phyloP scores from a whole-genome alignment of 2,888 invertebrate species.

The Meghimatium bilineatum region DNA sequence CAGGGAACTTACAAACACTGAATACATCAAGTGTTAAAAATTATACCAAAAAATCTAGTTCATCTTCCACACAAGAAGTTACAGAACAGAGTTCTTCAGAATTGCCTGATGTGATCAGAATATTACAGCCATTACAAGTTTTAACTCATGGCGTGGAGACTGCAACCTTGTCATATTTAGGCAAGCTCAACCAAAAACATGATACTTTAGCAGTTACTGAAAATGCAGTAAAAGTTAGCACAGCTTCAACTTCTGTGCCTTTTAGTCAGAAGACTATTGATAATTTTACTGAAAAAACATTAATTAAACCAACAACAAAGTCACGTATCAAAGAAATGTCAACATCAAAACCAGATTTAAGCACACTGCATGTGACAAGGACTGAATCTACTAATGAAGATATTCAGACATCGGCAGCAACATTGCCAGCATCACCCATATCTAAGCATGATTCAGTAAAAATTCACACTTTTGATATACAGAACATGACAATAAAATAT shows the following conservation, averaged over 20 bases:
- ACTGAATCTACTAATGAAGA: not conserved
- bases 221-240: not conserved
- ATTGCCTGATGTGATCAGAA: not conserved
- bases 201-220: not conserved
- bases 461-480: not conserved
- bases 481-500: not conserved
- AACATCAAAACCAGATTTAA: not conserved
- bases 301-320: not conserved
- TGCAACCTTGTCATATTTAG: not conserved
- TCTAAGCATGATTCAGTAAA: not conserved
- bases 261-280: not conserved
- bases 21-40: not conserved
- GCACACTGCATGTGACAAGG: not conserved
- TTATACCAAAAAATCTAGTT: not conserved
- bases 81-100: not conserved
- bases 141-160: slow-evolving; percentile 4
- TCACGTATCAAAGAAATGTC: too few species aligned
- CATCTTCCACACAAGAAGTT: not conserved
- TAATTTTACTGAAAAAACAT: not conserved
- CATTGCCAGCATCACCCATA: not conserved
- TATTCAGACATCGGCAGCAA: not conserved
- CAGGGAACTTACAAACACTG: not conserved
- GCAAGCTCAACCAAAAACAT: not conserved
- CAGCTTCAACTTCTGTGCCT: not conserved
- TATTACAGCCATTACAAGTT: not conserved